A percentile compares a stretch with the other conserved stretches of the same genome.
Evolutionary conservation across 2,888 invertebrate species (phyloP).

Genomic region (Pristionchus mayeri): DNA sequence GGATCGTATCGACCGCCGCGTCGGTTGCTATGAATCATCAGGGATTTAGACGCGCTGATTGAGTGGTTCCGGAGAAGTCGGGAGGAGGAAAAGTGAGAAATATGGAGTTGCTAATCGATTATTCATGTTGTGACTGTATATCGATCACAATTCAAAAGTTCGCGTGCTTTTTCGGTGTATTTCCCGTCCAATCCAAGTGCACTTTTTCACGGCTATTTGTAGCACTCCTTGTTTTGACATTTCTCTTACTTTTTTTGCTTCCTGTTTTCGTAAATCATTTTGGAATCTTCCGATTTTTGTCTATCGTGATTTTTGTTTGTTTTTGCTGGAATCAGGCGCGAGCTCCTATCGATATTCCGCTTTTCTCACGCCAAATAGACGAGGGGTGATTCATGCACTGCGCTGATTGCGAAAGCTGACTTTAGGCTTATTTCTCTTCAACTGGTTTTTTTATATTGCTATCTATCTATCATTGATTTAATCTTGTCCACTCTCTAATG

Average conservation of each 20-base stretch:
- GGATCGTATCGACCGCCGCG: neutral
- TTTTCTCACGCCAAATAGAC: neutral
- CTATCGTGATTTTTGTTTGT: neutral
- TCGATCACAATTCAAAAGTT: neutral
- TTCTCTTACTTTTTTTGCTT: no score
- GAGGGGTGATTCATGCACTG: neutral
- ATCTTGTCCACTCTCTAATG: neutral
- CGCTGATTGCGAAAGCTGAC: slow-evolving; percentile 11
- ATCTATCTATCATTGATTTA: neutral
- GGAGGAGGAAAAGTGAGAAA: neutral
- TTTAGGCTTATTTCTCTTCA: no score
- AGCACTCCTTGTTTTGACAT: no score
- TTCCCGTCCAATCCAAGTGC: no score
- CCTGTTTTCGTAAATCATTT: neutral
- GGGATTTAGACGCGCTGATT: slow-evolving; percentile 8
- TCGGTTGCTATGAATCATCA: neutral
- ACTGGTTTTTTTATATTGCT: neutral
- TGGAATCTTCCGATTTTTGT: neutral
- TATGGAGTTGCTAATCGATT: no score
- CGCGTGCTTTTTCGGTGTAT: no score
- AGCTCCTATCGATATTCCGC: neutral
- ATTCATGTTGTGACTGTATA: no score
- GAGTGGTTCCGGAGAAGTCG: neutral
- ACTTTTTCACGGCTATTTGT: no score
- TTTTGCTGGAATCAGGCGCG: neutral